Base-by-base conservation (phyloP, 2,797 vertebrate genomes). In the Chaetophractus vellerosus region DNA sequence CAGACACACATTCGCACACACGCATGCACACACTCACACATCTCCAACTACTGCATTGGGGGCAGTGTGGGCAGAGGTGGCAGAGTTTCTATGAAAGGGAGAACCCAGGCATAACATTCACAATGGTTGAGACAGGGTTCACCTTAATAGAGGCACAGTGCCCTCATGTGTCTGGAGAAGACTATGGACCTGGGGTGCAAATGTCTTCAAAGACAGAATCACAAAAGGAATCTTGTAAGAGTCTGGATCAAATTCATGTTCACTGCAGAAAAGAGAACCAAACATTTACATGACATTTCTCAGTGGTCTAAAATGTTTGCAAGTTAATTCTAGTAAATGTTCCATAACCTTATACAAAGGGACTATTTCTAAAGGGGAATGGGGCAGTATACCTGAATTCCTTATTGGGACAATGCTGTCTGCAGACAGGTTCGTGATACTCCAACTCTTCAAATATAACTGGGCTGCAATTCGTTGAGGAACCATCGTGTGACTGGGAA, bases 371-470 rank as follows among this genome's bases (percentile, higher is more conserved):
- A n/a, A 57, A 88, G 61, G 41, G 52, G 75, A 41, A 15, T 0
- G 1, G 2, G 21, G 33, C 10, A 36, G 61, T 86, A 59, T 97
- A 99, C 99, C 99, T 99, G 98, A 99, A 99, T 96, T 99, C 98
- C 88, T 98, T 99, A 97, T 99, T 98, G 76, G 98, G 88, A 96
- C 98, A 99, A 98, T 99, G 99, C 78, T 98, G 99, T 97, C 98
- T 99, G 98, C 99, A 99, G 94, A 99, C 97, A 12, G 99, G 99
- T 87, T 99, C 99, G 0, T 99, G 99, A 97, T 99, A 99, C 91
- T 99, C 99, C 64, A 99, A 95, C 97, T 99, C 99, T 96, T 99
- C 99, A 97, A 99, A 99, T 88, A 99, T 98, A 91, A 99, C 99
- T 0, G 99, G 99, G 92, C 99, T 99, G 90, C 99, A 99, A 38